A percentile compares a stretch with the other conserved stretches of the same genome.
Conservation (phyloP, 1,140 invertebrate species). For the Heliconius hewitsoni region DNA sequence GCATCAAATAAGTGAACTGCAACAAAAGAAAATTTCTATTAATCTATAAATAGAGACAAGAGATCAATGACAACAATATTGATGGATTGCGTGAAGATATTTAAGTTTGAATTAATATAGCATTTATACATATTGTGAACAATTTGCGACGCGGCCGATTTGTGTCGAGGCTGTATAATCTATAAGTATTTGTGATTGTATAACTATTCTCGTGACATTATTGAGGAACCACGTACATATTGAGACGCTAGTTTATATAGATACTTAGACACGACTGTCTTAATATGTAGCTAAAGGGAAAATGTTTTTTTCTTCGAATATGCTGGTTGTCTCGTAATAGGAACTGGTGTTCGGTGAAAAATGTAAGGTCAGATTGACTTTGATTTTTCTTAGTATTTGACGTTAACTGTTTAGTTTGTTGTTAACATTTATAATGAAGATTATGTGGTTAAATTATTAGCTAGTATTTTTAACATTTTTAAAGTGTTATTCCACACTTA, state of each 20-base stretch:
- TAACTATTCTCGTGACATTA: slow-evolving; percentile 54
- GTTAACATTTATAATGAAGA: neutral
- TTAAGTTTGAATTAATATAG: slow-evolving; percentile 58
- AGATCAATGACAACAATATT: neutral
- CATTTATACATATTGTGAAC: slow-evolving; percentile 57
- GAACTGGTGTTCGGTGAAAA: neutral
- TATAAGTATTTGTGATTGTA: slow-evolving; percentile 59
- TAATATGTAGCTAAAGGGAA: neutral
- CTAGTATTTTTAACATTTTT: neutral
- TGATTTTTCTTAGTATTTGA: slow-evolving; percentile 7
- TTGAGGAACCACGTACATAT: slow-evolving; percentile 43
- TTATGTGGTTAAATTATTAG: neutral
- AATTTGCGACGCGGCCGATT: slow-evolving; percentile 69
- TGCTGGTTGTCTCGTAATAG: neutral
- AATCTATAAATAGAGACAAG: slow-evolving; percentile 11
- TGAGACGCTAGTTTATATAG: slow-evolving; percentile 17
- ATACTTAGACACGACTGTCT: neutral
- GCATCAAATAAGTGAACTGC: slow-evolving; percentile 69
- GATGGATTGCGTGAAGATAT: slow-evolving; percentile 39
- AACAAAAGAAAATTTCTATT: slow-evolving; percentile 64
- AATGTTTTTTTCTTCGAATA: slow-evolving; percentile 1
- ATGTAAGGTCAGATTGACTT: neutral
- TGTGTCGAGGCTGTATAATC: slow-evolving; percentile 74
- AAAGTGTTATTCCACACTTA: too few relatives aligned
- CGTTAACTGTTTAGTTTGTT: slow-evolving; percentile 5